These are phyloP conservation scores for Melanostoma scalare DNA, from an alignment of 2,888 invertebrate genomes.

Conservation along the genomic window DNA sequence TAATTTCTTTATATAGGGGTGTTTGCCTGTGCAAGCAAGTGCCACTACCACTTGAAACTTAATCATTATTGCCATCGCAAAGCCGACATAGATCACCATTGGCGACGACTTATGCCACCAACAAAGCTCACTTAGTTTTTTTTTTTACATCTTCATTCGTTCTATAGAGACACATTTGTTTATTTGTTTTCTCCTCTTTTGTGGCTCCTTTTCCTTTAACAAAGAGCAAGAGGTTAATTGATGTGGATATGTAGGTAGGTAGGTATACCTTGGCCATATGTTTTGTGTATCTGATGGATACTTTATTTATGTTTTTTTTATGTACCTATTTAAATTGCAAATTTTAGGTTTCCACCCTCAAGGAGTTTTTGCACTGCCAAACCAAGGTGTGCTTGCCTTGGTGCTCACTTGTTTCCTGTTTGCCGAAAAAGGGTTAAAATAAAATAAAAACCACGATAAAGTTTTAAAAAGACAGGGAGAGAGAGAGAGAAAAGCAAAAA, in stretches of 20 bases:
- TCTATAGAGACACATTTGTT: conserved; percentile 45
- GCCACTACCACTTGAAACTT: conserved; percentile 50
- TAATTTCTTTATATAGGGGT: conserved; percentile 49
- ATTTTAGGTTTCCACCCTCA: conserved; percentile 48
- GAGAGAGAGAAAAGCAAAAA: conserved; percentile 32
- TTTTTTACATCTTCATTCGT: neutral
- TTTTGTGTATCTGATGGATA: conserved; percentile 36
- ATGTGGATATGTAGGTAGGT: conserved; percentile 52
- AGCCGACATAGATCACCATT: conserved; percentile 67
- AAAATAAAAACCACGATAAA: conserved; percentile 39
- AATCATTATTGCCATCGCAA: conserved; percentile 65
- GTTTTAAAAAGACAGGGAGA: conserved; percentile 10
- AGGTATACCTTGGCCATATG: conserved; percentile 63
- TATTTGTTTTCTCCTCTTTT: conserved; percentile 47
- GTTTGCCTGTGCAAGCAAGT: conserved; percentile 38
- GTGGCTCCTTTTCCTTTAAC: conserved; percentile 3
- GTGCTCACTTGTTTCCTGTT: conserved; percentile 55
- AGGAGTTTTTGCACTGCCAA: conserved; percentile 53
- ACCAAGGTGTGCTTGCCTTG: conserved; percentile 46
- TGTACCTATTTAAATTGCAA: conserved; percentile 69
- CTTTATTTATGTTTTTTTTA: conserved; percentile 31
- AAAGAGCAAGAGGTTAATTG: conserved; percentile 57
- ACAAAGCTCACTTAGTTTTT: conserved; percentile 53
- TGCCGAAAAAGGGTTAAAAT: conserved; percentile 50
- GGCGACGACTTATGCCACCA: conserved; percentile 70